Conservation (phyloP, 2,113 vertebrate species). For the Phyllostomus discolor region DNA sequence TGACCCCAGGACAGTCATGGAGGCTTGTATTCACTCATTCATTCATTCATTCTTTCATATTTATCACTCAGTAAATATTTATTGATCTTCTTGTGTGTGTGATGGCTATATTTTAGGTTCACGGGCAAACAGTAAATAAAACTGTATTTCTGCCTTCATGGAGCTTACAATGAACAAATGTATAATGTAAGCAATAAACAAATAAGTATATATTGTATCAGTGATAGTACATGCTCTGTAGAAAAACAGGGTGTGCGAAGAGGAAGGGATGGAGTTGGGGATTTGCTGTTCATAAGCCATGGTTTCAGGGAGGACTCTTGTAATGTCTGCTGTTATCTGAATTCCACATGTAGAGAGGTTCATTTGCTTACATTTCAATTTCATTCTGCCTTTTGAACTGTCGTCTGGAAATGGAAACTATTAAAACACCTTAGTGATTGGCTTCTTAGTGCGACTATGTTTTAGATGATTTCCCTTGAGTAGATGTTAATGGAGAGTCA, state of each 20-base stretch:
- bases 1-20: not conserved
- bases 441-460: not conserved
- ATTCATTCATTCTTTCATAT: not conserved
- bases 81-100: not conserved
- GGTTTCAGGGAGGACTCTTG: not conserved
- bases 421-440: not conserved
- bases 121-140: not conserved
- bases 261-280: not conserved
- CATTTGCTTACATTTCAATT: not conserved
- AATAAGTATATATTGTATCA: not conserved
- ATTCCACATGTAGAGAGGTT: not conserved
- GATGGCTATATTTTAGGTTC: not conserved
- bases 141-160: not conserved
- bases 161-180: not conserved
- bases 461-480: not conserved
- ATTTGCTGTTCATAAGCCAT: not conserved
- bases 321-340: not conserved
- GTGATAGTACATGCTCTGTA: not conserved
- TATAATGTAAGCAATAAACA: not conserved
- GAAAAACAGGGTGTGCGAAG: not conserved
- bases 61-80: not conserved
- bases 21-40: not conserved
- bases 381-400: constrained; percentile 17
- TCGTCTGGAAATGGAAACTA: constrained; percentile 19
- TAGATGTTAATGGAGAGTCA: not conserved